Conservation (phyloP, 1,140 invertebrate genomes). For the Radopholus similis region DNA sequence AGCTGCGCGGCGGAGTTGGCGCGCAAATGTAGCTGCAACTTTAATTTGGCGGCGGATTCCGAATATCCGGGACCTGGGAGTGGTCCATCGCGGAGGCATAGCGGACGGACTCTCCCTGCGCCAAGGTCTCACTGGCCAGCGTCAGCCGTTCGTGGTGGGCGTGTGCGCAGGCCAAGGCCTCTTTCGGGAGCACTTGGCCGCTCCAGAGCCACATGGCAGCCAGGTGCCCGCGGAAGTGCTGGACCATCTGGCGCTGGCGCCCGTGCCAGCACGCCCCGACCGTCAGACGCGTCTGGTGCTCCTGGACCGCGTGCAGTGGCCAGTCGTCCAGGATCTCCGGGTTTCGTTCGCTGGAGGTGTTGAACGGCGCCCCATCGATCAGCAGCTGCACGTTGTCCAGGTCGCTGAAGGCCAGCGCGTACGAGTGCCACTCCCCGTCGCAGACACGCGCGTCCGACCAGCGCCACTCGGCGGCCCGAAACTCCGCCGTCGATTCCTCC, state of each 20-base stretch:
- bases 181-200: constrained; percentile 40
- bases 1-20: constrained; percentile 41
- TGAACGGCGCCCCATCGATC: constrained; percentile 76
- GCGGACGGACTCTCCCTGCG: constrained; percentile 3
- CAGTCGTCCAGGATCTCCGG: constrained; percentile 97
- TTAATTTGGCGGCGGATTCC: too few species aligned
- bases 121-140: constrained; percentile 19
- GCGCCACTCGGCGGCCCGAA: constrained; percentile 93
- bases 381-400: constrained; percentile 68
- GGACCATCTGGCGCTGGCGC: constrained; percentile 56
- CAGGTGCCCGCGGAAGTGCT: constrained; percentile 55
- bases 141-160: constrained; percentile 28
- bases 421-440: constrained; percentile 98
- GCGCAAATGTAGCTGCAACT: constrained; percentile 15
- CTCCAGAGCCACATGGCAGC: constrained; percentile 42
- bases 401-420: constrained; percentile 81
- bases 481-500: constrained; percentile 84
- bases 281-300: constrained; percentile 68
- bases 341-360: constrained; percentile 66
- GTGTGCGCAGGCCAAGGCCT: constrained; percentile 49
- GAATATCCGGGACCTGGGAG: too few species aligned
- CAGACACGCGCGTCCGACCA: constrained; percentile 84
- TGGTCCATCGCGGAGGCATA: constrained; percentile 23
- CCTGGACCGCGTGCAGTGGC: constrained; percentile 84
- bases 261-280: constrained; percentile 74